Conservation (phyloP, 1,140 invertebrate species). For the Aricia agestis region DNA sequence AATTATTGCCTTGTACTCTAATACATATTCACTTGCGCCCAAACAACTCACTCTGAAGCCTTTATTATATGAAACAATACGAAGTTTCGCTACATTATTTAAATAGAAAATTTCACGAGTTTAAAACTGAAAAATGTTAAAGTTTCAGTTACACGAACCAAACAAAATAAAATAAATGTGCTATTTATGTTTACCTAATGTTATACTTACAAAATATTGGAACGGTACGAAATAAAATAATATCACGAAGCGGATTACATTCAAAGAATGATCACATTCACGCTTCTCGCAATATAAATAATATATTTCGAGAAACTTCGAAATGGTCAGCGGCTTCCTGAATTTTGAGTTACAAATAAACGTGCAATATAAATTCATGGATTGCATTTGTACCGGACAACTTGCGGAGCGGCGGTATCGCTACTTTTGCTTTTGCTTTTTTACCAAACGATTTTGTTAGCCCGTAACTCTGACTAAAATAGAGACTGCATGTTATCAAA, state of each 20-base stretch:
- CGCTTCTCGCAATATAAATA: background rate
- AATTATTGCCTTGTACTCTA: background rate
- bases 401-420: conserved; percentile 24
- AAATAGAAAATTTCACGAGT: background rate
- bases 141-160: too few species aligned
- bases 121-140: too few species aligned
- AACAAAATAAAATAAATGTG: too few species aligned
- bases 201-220: too few species aligned
- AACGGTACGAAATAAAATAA: background rate
- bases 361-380: conserved; percentile 61
- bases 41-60: background rate
- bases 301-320: conserved; percentile 7
- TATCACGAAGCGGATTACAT: background rate
- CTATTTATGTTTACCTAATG: too few species aligned
- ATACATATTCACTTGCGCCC: background rate
- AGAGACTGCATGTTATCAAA: background rate
- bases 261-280: background rate
- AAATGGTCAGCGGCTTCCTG: conserved; percentile 20
- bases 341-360: conserved; percentile 53
- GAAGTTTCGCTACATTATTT: background rate
- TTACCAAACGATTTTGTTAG: conserved; percentile 4
- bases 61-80: background rate
- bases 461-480: background rate
- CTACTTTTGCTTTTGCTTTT: background rate
- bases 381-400: conserved; percentile 34